Evolutionary conservation across 2,797 vertebrate genomes (phyloP), one percentile per base, ranked within the genome.

Genomic region (Steatocranus sp.): DNA sequence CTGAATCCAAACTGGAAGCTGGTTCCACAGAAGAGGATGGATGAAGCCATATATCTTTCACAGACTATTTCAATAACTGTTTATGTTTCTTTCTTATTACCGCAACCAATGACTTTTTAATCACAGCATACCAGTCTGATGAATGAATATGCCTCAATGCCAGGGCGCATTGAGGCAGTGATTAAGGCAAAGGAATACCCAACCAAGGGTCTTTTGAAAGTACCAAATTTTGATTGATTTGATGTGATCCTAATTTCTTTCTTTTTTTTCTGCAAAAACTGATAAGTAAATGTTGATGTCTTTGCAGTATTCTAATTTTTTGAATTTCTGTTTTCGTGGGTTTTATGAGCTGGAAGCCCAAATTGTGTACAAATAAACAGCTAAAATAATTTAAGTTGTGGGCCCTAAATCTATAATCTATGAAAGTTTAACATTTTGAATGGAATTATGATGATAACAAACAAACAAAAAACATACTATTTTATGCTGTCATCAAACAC

Each of bases 391-490:
- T 56, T 18, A 56, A 32, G 8, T 56, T 56, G 54, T 18, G 8
- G 27, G 27, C 27, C 27, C 54, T 56, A 32, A 56, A 56, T 32
- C 9, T 32, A 58, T 58, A 58, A 58, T 11, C 54, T 32, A 58
- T 32, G 54, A 58, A 58, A 11, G 27, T 58, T 56, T 32, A 32
- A 58, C 3, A 32, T 58, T 56, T 56, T 32, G 27, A 58, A 58
- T 58, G 27, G 54, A 32, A 58, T 58, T 18, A 18, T 56, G 27
- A 56, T 56, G 53, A 30, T 56, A 30, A 11, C 0, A 25, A 8
- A 23, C 3, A 0, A 8, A 2, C 6, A 25, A 27, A 25, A 53
- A 5, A 0, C 14, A 18, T n/a, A 36, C 58, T 63, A 63, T 63
- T 63, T 63, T 12, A 63, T 63, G 3, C 32, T 34, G 30, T 18